These are phyloP conservation scores for Aphis craccivora DNA, from an alignment of 1,140 invertebrate species.

Conservation along the genomic window DNA sequence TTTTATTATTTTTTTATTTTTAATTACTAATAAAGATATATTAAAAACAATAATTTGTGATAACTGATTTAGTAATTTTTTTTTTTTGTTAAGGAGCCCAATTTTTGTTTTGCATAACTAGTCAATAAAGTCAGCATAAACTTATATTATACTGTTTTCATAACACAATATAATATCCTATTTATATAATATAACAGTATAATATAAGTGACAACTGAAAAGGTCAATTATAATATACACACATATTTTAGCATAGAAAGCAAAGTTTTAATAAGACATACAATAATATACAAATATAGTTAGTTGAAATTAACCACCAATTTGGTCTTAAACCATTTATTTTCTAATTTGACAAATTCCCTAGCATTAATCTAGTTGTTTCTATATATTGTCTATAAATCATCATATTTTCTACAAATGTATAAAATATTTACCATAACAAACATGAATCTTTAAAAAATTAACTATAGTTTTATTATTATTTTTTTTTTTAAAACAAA, in stretches of 20 bases:
- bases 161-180: no score
- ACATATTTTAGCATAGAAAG: not conserved
- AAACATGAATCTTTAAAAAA: not conserved
- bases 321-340: not conserved
- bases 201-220: not conserved
- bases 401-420: constrained; percentile 5
- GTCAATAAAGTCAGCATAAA: not conserved
- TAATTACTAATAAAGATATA: not conserved
- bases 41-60: not conserved
- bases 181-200: no score
- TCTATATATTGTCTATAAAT: not conserved
- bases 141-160: no score
- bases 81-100: not conserved
- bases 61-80: not conserved
- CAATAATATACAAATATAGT: not conserved
- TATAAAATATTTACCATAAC: not conserved
- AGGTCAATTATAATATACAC: not conserved
- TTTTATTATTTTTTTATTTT: not conserved
- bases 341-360: not conserved
- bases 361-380: not conserved
- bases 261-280: not conserved
- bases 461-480: not conserved
- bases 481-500: constrained; percentile 23
- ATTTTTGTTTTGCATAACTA: not conserved
- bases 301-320: not conserved